Evolutionary conservation across 2,888 invertebrate genomes (phyloP).

Genomic region (Latheticus oryzae): DNA sequence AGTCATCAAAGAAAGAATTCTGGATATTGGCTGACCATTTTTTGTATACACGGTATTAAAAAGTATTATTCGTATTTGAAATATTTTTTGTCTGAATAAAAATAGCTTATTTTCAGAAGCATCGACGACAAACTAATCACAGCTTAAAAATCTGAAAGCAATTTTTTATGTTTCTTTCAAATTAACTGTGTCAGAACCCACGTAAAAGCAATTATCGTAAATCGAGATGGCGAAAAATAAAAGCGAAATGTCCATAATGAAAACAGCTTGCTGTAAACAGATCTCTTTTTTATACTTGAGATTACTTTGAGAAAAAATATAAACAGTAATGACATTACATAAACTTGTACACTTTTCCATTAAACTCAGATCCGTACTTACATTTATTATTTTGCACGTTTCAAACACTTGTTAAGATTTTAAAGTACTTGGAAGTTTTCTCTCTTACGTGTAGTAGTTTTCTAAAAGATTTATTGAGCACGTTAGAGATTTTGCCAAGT

Average conservation of each 20-base stretch:
- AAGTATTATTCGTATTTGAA: constrained; percentile 17
- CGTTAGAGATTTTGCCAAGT: constrained; percentile 12
- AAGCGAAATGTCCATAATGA: constrained; percentile 5
- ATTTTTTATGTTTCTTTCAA: constrained; percentile 19
- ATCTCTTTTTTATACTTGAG: constrained; percentile 1
- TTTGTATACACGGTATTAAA: constrained; percentile 7
- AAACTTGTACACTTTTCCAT: constrained; percentile 28
- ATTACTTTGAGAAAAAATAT: neutral
- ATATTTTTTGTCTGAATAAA: constrained; percentile 21
- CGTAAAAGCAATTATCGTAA: constrained; percentile 22
- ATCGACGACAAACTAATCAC: constrained; percentile 16
- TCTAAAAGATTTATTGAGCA: constrained; percentile 27
- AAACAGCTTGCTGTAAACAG: constrained; percentile 12
- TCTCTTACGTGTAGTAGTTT: neutral
- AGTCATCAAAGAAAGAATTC: constrained; percentile 20
- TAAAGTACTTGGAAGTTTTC: constrained; percentile 25
- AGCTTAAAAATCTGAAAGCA: neutral
- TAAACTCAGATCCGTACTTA: neutral
- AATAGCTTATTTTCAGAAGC: constrained; percentile 11
- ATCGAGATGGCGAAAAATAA: constrained; percentile 15
- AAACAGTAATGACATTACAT: neutral
- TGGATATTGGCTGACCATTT: neutral
- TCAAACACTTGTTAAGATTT: constrained; percentile 21
- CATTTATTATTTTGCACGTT: neutral
- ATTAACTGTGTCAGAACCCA: constrained; percentile 7